A percentile compares a stretch with the other conserved stretches of the same genome.
Conservation (phyloP, 2,797 vertebrate species). For the Australoheros facetus region DNA sequence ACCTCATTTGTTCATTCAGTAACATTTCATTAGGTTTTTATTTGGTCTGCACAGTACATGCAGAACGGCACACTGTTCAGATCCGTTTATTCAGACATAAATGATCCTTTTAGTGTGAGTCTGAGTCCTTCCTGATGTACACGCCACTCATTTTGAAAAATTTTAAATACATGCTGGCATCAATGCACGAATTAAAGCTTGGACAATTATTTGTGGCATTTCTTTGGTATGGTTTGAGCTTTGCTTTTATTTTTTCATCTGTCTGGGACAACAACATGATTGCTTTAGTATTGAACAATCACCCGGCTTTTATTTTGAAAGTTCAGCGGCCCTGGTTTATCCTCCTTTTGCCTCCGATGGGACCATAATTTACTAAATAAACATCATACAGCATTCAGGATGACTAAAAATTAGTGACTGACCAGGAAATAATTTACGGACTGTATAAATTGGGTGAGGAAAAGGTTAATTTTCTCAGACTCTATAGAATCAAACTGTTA, state of each 20-base stretch:
- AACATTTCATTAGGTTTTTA: neutral
- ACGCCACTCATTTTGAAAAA: too few relatives aligned
- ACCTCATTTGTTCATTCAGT: neutral
- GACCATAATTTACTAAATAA: neutral
- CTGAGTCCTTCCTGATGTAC: neutral
- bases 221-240: neutral
- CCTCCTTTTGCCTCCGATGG: neutral
- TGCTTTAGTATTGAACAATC: neutral
- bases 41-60: neutral
- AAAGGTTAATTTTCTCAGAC: neutral
- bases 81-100: neutral
- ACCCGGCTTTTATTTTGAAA: neutral
- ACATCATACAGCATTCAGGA: neutral
- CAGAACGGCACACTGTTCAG: neutral
- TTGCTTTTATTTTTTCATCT: neutral
- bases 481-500: neutral
- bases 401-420: neutral
- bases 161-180: neutral
- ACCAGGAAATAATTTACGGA: neutral
- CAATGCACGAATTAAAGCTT: neutral
- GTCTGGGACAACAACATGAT: neutral
- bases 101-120: neutral
- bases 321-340: neutral
- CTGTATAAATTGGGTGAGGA: neutral
- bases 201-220: rapidly evolving